Evolutionary conservation across 2,113 vertebrate genomes (phyloP), one percentile per base, ranked within the genome.

Genomic region (Sorex araneus): DNA sequence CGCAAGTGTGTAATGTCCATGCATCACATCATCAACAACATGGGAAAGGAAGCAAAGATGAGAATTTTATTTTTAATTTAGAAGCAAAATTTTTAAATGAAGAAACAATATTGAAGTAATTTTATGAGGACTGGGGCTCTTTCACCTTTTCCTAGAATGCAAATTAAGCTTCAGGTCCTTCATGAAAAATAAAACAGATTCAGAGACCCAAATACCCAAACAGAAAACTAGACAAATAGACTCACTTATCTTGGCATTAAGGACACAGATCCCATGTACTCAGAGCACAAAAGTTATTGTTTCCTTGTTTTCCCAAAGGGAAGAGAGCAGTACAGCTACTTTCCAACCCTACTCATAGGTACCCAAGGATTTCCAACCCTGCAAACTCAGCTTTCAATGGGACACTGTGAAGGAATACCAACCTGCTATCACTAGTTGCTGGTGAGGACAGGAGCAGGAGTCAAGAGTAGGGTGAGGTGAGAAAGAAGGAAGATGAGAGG

Each of bases 61-160:
- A 4, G 1, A 3, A 60, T 23, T 60, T n/a, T n/a, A n/a, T n/a
- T 60, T 60, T 60, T 60, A 21, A 60, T 60, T 60, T 60, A 60
- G 6, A 60, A 60, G 57, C 23, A 60, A 60, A 60, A 60, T 19
- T 60, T 54, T 60, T 60, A 60, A 23, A 60, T 57, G 84, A 69
- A 84, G 47, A 92, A 82, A 81, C 1, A 18, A 43, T 4, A 15
- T 15, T 54, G 18, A 86, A 83, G 6, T 4, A 75, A 70, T 73
- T 40, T 43, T 40, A 19, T 27, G 60, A 87, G 23, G 84, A 3
- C 2, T 4, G 40, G 40, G 21, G 2, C 32, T 87, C 47, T 81
- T 92, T 73, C 89, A 21, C 57, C 54, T 70, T 75, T 32, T 79
- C 0, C 78, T 76, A 10, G 30, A 34, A 63, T 91, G 85, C n/a